Base-by-base conservation (phyloP, 2,797 vertebrate species). In the Urophycis tenuis region DNA sequence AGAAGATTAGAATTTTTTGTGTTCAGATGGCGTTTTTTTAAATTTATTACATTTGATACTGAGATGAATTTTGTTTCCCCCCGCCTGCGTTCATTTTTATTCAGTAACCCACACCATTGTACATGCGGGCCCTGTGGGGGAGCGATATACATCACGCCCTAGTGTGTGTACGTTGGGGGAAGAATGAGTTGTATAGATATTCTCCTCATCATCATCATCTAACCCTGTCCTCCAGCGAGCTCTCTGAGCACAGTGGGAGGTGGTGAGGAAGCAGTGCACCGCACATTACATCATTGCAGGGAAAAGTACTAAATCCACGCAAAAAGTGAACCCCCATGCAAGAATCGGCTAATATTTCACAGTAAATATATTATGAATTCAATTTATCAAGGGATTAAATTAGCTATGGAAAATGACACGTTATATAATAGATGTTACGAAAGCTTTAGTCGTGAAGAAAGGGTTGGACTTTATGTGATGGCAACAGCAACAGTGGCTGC, bases 231-330 rank as follows among this genome's bases (percentile, higher is more conserved):
- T 78, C 19, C 3, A 49, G 72, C 74, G 78, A 73, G 34, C 11
- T 2, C 17, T 84, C 75, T 77, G 32, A 75, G 41, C 74, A 74
- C 78, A 34, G 72, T 64, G 72, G 69, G 71, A 80, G 36, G 49
- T 31, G 49, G 76, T 39, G 36, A 39, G 36, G 3, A 39, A 39
- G 12, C 36, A 39, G 14, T 10, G 36, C 36, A n/a, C n/a, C 3
- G 36, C 36, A 45, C 41, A 45, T 45, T 45, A 17, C 41, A 45
- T 45, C 41, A 45, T 45, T 45, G 41, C 14, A 45, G 41, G 41
- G 41, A 45, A 45, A 45, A 45, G 17, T 45, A 19, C 14, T 17
- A 45, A 17, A 45, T 45, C 41, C 41, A 15, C 14, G 15, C 41
- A 17, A 15, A 19, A 45, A 4, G 41, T 45, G 15, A 45, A 45